Evolutionary conservation across 2,797 vertebrate genomes (phyloP), one percentile per base, ranked within the genome.

Genomic region (Hyperoplus lanceolatus): DNA sequence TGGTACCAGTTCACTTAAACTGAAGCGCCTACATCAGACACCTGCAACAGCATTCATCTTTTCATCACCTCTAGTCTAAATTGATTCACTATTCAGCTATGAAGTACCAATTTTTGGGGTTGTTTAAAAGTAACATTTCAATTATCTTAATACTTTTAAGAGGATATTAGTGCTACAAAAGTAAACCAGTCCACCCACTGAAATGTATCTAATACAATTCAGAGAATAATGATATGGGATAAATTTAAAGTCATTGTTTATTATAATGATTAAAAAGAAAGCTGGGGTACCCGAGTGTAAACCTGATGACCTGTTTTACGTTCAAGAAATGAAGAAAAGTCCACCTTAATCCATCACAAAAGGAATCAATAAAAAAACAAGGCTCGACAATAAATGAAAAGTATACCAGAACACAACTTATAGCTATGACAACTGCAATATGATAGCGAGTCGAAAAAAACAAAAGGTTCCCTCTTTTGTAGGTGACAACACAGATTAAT

Each of bases 221-320:
- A 81, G 60, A 63, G 53, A 61, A 12, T 74, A 67, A 48, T 69
- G 49, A 21, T 21, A 45, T 49, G n/a, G 45, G 18, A 78, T 21
- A 50, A 42, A 76, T 79, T 81, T 75, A 36, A 77, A 75, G 58
- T 79, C 46, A 42, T 74, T 73, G 56, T 65, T 77, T 60, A 87
- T 29, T 29, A 29, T 29, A 29, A 83, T 90, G 90, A 92, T 92
- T 89, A 57, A 87, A 87, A 85, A 66, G 12, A 87, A 86, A 92
- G 75, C 83, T 89, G 79, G 79, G 88, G 90, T 91, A 94, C 90
- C 90, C 75, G 68, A 89, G 86, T 80, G 84, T 92, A 93, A 93
- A 94, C 90, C 81, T 87, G 90, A 90, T 92, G 83, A 93, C 87
- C 77, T 89, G 77, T 87, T 91, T 81, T 92, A 95, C 93, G 95